phyloP scores from a whole-genome alignment of 2,797 vertebrate species.

The Ficedula albicollis region DNA sequence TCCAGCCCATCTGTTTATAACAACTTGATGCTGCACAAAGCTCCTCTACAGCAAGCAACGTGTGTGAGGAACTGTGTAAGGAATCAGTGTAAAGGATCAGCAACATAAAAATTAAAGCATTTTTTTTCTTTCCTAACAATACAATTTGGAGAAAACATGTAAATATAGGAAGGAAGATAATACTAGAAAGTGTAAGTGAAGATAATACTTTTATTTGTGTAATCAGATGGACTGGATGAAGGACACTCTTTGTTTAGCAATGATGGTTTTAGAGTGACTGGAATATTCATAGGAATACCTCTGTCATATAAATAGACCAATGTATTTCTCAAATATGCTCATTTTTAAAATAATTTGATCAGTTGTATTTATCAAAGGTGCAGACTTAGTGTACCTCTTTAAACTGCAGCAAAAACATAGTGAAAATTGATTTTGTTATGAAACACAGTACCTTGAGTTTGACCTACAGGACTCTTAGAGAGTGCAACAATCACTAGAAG shows the following conservation, averaged over 20 bases:
- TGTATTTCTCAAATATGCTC: neutral
- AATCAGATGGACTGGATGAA: neutral
- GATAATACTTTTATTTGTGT: neutral
- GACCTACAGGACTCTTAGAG: constrained; percentile 38
- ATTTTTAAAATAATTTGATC: constrained; percentile 42
- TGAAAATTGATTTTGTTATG: constrained; percentile 63
- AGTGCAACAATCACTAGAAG: constrained; percentile 32
- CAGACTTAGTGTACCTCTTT: constrained; percentile 33
- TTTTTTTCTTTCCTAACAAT: neutral
- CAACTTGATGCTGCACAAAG: neutral
- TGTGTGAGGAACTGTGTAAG: neutral
- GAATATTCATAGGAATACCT: neutral
- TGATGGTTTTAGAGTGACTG: neutral
- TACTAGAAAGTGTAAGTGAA: neutral
- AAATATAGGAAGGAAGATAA: neutral
- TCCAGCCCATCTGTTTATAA: neutral
- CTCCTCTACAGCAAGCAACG: neutral
- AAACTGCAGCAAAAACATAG: constrained; percentile 46
- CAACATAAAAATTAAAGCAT: neutral
- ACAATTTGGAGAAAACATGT: neutral
- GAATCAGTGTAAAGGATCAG: neutral
- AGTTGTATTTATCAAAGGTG: constrained; percentile 4
- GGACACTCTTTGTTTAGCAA: neutral
- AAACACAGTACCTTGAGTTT: constrained; percentile 58
- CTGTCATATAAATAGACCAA: constrained; percentile 26